Base-by-base conservation (phyloP, 2,797 vertebrate genomes). In the Cyclura pinguis region DNA sequence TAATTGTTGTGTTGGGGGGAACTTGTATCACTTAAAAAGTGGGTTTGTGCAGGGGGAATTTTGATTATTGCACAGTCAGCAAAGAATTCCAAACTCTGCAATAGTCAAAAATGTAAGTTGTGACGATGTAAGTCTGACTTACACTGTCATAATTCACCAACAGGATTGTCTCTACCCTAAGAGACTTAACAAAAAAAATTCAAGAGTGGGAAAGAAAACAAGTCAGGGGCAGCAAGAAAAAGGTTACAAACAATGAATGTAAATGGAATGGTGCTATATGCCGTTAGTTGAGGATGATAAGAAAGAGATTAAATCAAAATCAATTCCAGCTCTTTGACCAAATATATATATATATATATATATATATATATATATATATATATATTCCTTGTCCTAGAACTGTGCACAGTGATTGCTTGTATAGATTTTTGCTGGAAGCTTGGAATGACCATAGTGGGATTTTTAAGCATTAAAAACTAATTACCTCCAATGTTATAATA, bases 391-490 rank as follows among this genome's bases (percentile, higher is more conserved):
- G 12, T 42, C 18, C 72, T 76, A n/a, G 42, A 84, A 13, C 42
- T 47, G 4, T 83, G 29, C 8, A 64, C 42, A 29, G 22, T 84
- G 42, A 38, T 42, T 6, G 27, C n/a, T 84, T 89, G 32, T 12
- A 62, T 22, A 76, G 13, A 12, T 52, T 64, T 14, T 84, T 24
- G 6, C 20, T 76, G 42, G 24, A 13, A 8, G 38, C 35, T 84
- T 35, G 4, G 32, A 47, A 22, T 35, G 42, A 52, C 52, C 35
- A 62, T 57, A 22, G n/a, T 83, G 38, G 32, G 38, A 55, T 50
- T 50, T 76, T 74, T 50, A 76, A 89, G 73, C 81, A 76, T 64
- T n/a, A 50, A 84, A 47, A 67, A 72, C 29, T 52, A 76, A 76
- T 57, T 35, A 59, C 14, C 29, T 84, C 8, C 24, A 42, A 6